Evolutionary conservation across 2,113 vertebrate genomes (phyloP).

Genomic region (Sorex fumeus): DNA sequence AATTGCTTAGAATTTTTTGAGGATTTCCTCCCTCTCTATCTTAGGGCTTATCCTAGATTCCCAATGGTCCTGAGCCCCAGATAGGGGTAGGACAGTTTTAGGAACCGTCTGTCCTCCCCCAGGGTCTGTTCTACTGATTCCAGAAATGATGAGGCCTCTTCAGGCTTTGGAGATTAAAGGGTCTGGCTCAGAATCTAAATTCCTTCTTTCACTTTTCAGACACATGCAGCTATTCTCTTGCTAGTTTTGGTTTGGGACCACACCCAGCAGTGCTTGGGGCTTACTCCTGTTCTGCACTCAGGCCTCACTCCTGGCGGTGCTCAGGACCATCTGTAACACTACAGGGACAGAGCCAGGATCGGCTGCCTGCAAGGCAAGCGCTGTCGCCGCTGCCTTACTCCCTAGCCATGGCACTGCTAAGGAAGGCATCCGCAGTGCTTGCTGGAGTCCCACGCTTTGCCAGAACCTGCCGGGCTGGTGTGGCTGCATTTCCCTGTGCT

Average conservation of each 20-base stretch:
- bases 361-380: too few species aligned
- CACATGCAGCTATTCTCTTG: too few species aligned
- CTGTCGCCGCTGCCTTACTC: too few species aligned
- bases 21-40: slow-evolving; percentile 27
- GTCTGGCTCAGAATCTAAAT: background rate
- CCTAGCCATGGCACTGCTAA: background rate
- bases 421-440: background rate
- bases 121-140: slow-evolving; percentile 28
- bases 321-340: too few species aligned
- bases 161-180: background rate
- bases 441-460: background rate
- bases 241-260: too few species aligned
- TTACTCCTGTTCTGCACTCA: too few species aligned
- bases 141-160: slow-evolving; percentile 14
- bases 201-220: background rate
- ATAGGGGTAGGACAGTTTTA: background rate
- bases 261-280: too few species aligned
- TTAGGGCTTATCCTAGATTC: slow-evolving; percentile 36
- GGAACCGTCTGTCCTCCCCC: background rate
- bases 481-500: too few species aligned
- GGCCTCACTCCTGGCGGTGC: too few species aligned
- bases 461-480: too few species aligned
- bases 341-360: too few species aligned
- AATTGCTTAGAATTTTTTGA: slow-evolving; percentile 45
- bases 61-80: background rate